These are phyloP conservation scores for Itoplectis maculator DNA, from an alignment of 2,888 invertebrate genomes.

Conservation along the genomic window DNA sequence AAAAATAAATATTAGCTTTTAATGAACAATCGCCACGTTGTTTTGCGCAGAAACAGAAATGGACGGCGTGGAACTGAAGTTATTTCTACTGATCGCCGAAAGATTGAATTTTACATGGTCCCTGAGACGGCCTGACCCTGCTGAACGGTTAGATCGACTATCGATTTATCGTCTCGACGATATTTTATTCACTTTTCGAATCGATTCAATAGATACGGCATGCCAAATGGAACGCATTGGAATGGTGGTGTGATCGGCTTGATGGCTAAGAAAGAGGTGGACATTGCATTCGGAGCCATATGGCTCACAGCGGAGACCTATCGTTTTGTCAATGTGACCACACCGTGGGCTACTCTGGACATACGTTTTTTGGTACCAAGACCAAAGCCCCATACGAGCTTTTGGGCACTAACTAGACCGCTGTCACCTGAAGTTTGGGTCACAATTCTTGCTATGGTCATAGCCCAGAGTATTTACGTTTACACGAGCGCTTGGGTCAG, in stretches of 20 bases:
- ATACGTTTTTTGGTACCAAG: constrained; percentile 80
- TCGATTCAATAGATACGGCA: constrained; percentile 73
- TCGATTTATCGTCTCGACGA: neutral
- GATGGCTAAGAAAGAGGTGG: constrained; percentile 74
- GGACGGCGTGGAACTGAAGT: constrained; percentile 78
- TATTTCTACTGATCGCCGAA: constrained; percentile 78
- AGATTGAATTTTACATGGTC: constrained; percentile 79
- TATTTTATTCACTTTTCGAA: neutral
- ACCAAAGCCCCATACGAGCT: constrained; percentile 75
- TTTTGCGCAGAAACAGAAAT: constrained; percentile 71
- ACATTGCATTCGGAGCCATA: constrained; percentile 78
- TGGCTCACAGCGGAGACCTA: constrained; percentile 75
- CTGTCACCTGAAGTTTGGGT: constrained; percentile 76
- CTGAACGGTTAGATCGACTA: constrained; percentile 69
- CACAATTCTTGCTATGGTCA: constrained; percentile 67
- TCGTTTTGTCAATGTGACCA: constrained; percentile 73
- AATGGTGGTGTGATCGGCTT: constrained; percentile 77
- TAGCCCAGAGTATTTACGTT: constrained; percentile 71
- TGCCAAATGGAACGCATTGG: constrained; percentile 74
- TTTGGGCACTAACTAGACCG: constrained; percentile 79
- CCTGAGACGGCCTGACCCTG: constrained; percentile 72
- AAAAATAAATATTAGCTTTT: neutral
- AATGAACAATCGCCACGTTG: neutral
- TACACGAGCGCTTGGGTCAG: constrained; percentile 73
- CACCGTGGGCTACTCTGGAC: constrained; percentile 75